A percentile compares a stretch with the other conserved stretches of the same genome.
These are phyloP conservation scores for Xenotilapia leptura DNA, from an alignment of 2,113 vertebrate genomes.

Conservation along the genomic window DNA sequence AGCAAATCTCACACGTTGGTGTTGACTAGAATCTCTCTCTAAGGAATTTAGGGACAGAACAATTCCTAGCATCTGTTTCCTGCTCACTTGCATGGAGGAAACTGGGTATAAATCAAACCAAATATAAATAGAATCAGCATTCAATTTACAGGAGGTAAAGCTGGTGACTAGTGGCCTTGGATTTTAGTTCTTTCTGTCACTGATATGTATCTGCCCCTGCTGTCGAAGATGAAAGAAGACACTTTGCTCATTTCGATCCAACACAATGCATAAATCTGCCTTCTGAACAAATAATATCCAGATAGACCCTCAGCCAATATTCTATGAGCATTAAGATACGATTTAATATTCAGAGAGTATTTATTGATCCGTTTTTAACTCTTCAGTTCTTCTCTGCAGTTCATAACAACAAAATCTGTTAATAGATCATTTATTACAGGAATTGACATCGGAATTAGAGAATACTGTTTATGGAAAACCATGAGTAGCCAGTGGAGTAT, in stretches of 20 bases:
- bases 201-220: not conserved
- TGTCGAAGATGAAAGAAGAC: not conserved
- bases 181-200: not conserved
- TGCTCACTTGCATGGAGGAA: slow-evolving; percentile 88
- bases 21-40: slow-evolving; percentile 80
- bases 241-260: not conserved
- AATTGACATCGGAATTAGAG: not conserved
- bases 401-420: not conserved
- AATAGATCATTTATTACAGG: not conserved
- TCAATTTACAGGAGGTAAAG: slow-evolving; percentile 58
- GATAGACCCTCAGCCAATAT: not conserved
- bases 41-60: slow-evolving; percentile 85
- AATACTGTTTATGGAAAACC: not conserved
- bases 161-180: slow-evolving; percentile 41
- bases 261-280: not conserved
- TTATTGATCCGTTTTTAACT: not conserved
- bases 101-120: slow-evolving; percentile 83
- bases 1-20: slow-evolving; percentile 74
- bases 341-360: not conserved
- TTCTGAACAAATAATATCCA: not conserved
- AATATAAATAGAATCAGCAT: slow-evolving; percentile 86
- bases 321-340: not conserved
- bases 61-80: slow-evolving; percentile 98
- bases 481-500: not conserved
- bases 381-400: not conserved